Evolutionary conservation across 2,113 vertebrate genomes (phyloP).

Genomic region (Cercopithecus mona): DNA sequence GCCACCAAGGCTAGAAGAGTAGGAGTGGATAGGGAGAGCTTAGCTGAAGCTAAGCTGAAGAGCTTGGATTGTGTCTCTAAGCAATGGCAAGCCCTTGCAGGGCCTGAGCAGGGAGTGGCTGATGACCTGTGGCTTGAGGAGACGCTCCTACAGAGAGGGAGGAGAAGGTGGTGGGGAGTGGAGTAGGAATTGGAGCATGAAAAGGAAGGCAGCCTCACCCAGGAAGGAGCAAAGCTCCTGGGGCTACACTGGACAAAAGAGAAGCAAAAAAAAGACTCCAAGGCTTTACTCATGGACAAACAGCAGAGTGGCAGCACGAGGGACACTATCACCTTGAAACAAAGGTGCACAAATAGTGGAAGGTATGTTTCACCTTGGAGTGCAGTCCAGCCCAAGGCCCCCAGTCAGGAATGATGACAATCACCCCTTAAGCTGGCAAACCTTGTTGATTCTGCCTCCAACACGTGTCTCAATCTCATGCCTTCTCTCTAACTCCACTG

Average conservation of each 20-base stretch:
- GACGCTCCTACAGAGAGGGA: no score
- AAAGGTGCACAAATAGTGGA: neutral
- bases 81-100: neutral
- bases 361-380: neutral
- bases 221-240: neutral
- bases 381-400: neutral
- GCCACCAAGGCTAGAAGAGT: neutral
- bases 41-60: neutral
- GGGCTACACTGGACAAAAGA: neutral
- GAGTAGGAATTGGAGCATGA: neutral
- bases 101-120: neutral
- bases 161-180: neutral
- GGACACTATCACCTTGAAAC: neutral
- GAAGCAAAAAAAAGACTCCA: neutral
- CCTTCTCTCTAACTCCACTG: neutral
- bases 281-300: no score
- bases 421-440: neutral
- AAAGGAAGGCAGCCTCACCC: neutral
- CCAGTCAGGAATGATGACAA: no score
- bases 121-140: neutral
- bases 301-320: neutral
- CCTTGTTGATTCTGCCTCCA: neutral
- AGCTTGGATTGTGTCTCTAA: neutral
- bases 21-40: accelerated
- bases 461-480: accelerated